phyloP scores from a whole-genome alignment of 2,113 vertebrate species.

The Anser brachyrhynchus region DNA sequence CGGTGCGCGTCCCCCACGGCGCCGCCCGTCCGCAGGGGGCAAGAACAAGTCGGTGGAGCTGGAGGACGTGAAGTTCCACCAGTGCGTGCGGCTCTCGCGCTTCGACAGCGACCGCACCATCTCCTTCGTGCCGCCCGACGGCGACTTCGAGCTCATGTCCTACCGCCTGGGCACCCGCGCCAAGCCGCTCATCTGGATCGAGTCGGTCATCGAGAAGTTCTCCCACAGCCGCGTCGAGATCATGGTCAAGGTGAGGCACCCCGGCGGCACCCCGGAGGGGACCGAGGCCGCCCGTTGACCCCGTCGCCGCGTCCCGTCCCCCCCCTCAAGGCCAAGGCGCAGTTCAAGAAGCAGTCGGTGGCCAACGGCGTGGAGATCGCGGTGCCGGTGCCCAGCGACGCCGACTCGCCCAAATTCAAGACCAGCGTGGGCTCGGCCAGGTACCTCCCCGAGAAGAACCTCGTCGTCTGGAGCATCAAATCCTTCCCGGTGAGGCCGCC shows the following conservation, averaged over 20 bases:
- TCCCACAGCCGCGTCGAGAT: slow-evolving; percentile 94
- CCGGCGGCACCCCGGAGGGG: fast-evolving
- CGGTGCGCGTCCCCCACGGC: no score
- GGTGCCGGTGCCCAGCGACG: slow-evolving; percentile 93
- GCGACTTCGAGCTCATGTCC: slow-evolving; percentile 95
- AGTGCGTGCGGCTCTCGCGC: slow-evolving; percentile 91
- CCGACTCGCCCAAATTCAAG: slow-evolving; percentile 93
- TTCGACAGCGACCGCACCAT: slow-evolving; percentile 93
- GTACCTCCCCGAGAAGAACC: slow-evolving; percentile 90
- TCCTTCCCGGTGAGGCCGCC: slow-evolving; percentile 87
- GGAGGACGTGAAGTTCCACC: slow-evolving; percentile 96
- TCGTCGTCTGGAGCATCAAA: slow-evolving; percentile 93
- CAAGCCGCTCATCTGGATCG: slow-evolving; percentile 95
- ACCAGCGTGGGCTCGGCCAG: slow-evolving; percentile 88
- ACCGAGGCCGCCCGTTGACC: fast-evolving
- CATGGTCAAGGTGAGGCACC: slow-evolving; percentile 75
- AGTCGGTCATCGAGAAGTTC: slow-evolving; percentile 94
- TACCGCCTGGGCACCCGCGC: slow-evolving; percentile 95
- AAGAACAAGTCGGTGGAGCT: slow-evolving; percentile 91
- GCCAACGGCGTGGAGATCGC: slow-evolving; percentile 93
- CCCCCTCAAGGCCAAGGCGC: slow-evolving; percentile 87
- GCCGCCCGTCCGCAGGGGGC: slow-evolving; percentile 75
- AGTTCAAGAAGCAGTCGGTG: slow-evolving; percentile 97
- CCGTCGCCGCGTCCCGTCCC: background rate
- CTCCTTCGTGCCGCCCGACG: slow-evolving; percentile 93